These are phyloP conservation scores for Echinops telfairi DNA, from an alignment of 2,113 vertebrate species.

Conservation along the genomic window DNA sequence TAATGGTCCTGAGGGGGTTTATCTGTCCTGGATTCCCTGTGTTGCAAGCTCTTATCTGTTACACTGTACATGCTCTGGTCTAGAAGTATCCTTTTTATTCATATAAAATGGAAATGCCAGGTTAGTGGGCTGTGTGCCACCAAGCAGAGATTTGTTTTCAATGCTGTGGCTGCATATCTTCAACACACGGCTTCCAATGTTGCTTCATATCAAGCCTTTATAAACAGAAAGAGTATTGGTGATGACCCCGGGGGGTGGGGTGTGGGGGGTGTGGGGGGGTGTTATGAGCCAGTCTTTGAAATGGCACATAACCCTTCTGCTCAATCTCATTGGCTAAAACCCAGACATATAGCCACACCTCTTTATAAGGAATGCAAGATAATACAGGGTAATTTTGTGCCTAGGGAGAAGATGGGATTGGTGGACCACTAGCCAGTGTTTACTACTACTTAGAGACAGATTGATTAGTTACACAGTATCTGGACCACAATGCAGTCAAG, in stretches of 20 bases:
- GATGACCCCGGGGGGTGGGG: too few relatives aligned
- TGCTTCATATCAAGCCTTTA: background rate
- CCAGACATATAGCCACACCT: background rate
- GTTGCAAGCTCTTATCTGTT: too few relatives aligned
- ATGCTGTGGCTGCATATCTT: background rate
- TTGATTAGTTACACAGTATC: background rate
- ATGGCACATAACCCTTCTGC: background rate
- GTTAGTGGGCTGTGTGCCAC: background rate
- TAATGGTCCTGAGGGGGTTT: too few relatives aligned
- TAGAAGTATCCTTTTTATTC: background rate
- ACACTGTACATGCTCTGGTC: too few relatives aligned
- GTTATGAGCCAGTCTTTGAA: background rate
- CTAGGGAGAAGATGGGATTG: background rate
- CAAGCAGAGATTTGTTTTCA: background rate
- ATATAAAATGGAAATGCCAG: background rate
- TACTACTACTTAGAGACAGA: background rate
- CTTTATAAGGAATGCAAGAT: background rate
- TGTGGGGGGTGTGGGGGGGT: too few relatives aligned
- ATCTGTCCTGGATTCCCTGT: too few relatives aligned
- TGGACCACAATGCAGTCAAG: background rate
- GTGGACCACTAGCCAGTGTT: background rate
- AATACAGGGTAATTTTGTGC: background rate
- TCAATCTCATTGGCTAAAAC: background rate
- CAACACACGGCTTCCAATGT: background rate
- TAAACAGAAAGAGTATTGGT: background rate